Evolutionary conservation across 2,113 vertebrate species (phyloP), one percentile per base, ranked within the genome.

Genomic region (Oncorhynchus kisutch): DNA sequence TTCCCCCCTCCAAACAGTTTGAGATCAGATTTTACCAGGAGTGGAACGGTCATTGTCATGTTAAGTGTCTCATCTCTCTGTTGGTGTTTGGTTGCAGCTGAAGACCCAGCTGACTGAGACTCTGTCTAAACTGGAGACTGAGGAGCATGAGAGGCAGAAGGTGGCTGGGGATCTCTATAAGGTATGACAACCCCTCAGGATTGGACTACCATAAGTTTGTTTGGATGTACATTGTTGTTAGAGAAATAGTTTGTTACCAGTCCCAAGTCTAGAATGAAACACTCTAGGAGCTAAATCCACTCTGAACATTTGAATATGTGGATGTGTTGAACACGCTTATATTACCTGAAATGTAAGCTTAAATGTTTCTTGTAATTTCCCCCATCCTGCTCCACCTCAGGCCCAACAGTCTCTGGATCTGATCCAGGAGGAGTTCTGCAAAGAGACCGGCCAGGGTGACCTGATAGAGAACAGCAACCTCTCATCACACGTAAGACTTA

Each of bases 321-420:
- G 39, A 45, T 2, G 39, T 45, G 39, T 45, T 9, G 39, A 11
- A 45, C 9, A 45, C 39, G 11, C 9, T 45, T 45, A 11, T 45
- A 45, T 45, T 45, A 45, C 39, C 39, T 45, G 39, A 45, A 45
- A 45, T 45, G 39, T 45, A 45, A 45, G 39, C 39, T 45, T 45
- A 45, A 45, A 45, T 45, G 39, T 45, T 45, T 45, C 39, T 18
- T 49, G 18, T 75, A n/a, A 70, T 49, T n/a, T 45, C 24, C 77
- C 2, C 78, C 54, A 11, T 84, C 1, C 8, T 45, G 39, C 39
- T 45, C 39, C 2, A 11, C 39, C 9, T 2, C 81, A 99, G 98
- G 98, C 96, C 66, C 96, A 99, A 87, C 95, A 96, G 87, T 98
- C 96, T 76, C 87, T 99, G 86, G 96, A 97, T 81, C 91, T 94